Evolutionary conservation across 1,140 invertebrate genomes (phyloP).

Genomic region (Pantala flavescens): DNA sequence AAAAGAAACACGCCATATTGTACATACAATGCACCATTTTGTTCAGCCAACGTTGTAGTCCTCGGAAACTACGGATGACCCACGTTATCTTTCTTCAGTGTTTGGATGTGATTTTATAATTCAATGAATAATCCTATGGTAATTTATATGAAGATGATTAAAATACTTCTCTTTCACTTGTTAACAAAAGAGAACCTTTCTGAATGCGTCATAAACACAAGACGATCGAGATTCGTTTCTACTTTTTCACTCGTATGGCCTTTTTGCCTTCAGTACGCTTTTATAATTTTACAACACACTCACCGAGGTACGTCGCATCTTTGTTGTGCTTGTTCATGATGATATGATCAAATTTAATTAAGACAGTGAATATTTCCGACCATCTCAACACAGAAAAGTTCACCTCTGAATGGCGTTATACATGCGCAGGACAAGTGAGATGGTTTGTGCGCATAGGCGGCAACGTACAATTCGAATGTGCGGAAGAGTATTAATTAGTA

Average conservation of each 20-base stretch:
- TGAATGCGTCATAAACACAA: conserved; percentile 6
- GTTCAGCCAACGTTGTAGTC: background rate
- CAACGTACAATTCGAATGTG: background rate
- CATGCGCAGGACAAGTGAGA: background rate
- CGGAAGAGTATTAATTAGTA: background rate
- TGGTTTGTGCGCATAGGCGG: background rate
- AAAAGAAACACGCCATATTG: conserved; percentile 1
- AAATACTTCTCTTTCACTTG: background rate
- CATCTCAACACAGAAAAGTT: background rate
- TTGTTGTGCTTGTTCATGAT: conserved; percentile 9
- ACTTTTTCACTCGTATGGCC: background rate
- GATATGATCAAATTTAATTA: background rate
- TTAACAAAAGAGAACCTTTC: conserved; percentile 10
- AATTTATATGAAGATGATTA: background rate
- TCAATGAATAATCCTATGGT: background rate
- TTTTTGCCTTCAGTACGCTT: background rate
- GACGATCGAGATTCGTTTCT: conserved; percentile 8
- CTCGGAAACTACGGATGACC: background rate
- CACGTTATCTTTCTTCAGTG: too few relatives aligned
- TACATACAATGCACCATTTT: conserved; percentile 7
- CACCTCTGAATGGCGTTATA: background rate
- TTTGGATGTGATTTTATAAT: background rate
- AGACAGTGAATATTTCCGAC: background rate
- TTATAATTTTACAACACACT: background rate
- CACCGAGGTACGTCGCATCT: conserved; percentile 2